Conservation (phyloP, 2,797 vertebrate species). For the Schizopygopsis pylzovi region DNA sequence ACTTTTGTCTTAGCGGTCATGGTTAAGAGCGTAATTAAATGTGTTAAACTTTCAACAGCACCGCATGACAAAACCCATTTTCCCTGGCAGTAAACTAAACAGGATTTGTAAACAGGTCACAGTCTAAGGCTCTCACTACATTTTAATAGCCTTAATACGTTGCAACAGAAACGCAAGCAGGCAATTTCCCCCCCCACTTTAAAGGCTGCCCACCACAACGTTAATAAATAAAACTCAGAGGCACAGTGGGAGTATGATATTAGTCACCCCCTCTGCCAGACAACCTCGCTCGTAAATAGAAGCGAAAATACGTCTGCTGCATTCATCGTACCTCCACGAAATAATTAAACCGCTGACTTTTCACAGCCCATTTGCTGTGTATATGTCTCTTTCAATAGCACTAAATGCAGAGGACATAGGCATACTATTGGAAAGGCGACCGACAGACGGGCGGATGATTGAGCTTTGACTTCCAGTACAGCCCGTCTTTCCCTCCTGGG, state of each 20-base stretch:
- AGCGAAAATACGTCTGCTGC: background rate
- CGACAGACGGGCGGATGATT: conserved; percentile 1
- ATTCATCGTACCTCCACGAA: conserved; percentile 13
- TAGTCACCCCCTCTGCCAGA: conserved; percentile 30
- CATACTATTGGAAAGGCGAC: background rate
- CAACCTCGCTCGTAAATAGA: conserved; percentile 20
- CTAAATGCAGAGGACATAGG: conserved; percentile 5
- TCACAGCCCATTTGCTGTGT: conserved; percentile 19
- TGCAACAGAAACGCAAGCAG: conserved; percentile 26
- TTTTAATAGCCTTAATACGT: conserved; percentile 46
- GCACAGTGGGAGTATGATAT: conserved; percentile 17
- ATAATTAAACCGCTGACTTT: conserved; percentile 12
- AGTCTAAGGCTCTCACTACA: conserved; percentile 32
- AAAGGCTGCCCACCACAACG: conserved; percentile 32
- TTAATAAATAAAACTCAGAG: conserved; percentile 38
- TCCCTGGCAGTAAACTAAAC: conserved; percentile 45
- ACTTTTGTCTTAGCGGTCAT: conserved; percentile 26
- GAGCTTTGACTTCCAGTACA: conserved; percentile 27
- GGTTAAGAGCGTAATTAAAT: conserved; percentile 67
- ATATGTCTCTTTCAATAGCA: conserved; percentile 9
- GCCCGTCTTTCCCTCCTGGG: conserved; percentile 21
- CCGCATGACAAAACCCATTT: conserved; percentile 40
- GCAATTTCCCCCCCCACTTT: conserved; percentile 6
- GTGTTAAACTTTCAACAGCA: conserved; percentile 62
- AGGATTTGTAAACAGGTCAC: conserved; percentile 51